Conservation (phyloP, 2,113 vertebrate genomes). For the Cyrtonyx montezumae region DNA sequence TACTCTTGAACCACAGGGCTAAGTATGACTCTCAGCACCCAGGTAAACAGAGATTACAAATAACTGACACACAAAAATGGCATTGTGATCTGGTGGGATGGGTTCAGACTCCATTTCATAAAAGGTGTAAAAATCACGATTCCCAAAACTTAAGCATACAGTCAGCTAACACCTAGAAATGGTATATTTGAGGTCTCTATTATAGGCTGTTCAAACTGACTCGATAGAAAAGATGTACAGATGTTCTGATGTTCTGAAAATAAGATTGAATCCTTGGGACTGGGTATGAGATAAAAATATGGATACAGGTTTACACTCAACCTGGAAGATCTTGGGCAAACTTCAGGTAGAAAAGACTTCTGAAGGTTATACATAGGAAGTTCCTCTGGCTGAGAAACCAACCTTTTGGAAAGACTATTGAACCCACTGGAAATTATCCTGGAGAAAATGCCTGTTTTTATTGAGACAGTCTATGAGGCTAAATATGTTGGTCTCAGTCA, state of each 20-base stretch:
- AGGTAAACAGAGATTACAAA: neutral
- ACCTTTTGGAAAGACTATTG: neutral
- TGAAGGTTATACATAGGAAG: neutral
- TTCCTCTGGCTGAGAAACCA: neutral
- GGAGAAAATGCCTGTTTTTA: neutral
- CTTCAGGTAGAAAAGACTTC: neutral
- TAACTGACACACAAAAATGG: neutral
- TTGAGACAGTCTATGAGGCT: neutral
- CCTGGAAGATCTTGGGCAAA: neutral
- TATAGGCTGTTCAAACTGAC: neutral
- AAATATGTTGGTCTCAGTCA: neutral
- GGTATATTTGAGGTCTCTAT: neutral
- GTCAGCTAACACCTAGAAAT: neutral
- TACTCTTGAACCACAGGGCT: neutral
- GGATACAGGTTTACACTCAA: neutral
- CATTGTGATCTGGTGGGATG: neutral
- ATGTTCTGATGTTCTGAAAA: neutral
- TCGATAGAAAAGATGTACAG: neutral
- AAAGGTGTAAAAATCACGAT: neutral
- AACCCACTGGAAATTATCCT: neutral
- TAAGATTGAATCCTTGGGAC: neutral
- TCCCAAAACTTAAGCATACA: neutral
- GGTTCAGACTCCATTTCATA: neutral
- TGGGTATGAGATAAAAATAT: neutral
- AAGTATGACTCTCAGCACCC: neutral